Evolutionary conservation across 1,140 invertebrate genomes (phyloP), one percentile per base, ranked within the genome.

Genomic region (Drosophila aff.): DNA sequence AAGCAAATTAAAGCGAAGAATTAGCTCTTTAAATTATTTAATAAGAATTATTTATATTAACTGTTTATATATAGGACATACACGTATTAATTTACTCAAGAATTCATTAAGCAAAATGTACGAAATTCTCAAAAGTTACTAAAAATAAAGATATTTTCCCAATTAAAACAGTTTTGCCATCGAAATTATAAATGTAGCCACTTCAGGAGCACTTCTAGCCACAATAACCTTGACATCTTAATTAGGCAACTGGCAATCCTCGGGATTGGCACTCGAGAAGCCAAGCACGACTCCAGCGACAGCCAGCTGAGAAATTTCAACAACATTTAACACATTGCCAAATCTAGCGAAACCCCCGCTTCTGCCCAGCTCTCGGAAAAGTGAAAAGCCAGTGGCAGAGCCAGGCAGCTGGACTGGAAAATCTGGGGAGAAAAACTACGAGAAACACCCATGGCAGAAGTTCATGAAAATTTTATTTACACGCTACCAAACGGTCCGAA

Each of bases 391-490:
- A 50, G 28, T 49, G 38, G 55, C 47, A 50, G 18, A 59, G 63
- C 40, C 44, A 31, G 33, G 23, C 21, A 73, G 77, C 58, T 61
- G 71, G 50, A 74, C 69, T 66, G 68, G 61, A 60, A 71, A 64
- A 72, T 55, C 46, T 47, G 16, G 40, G 36, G 49, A 62, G 46
- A 71, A 68, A 84, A 80, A 80, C 69, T 80, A 68, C 40, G 26
- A 63, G 78, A 63, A 55, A 59, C 76, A 72, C 68, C 81, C 77
- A 72, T 69, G 58, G 66, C 76, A 83, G 73, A 76, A 91, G 86
- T 90, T 90, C 86, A 91, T 91, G 85, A 90, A 90, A 85, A 79
- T 90, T 90, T 85, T 90, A 90, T 90, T 90, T 90, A 85, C 85
- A 90, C 85, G 75, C 81, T 90, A 89, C 85, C 85, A 89, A 89